Evolutionary conservation across 2,113 vertebrate genomes (phyloP).

Genomic region (Donacobius atricapilla): DNA sequence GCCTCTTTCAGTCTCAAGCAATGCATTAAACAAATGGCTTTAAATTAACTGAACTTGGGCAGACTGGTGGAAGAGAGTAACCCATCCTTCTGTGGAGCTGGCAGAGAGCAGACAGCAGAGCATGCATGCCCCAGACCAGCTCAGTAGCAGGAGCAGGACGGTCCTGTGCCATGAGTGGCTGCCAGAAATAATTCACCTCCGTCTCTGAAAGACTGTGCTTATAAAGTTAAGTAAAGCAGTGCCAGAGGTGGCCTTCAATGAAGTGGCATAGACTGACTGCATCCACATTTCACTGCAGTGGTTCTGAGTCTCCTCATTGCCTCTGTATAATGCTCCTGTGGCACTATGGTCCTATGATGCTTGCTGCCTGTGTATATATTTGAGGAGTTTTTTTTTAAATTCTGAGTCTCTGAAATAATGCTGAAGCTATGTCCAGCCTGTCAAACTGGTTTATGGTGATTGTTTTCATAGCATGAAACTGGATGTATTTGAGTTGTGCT

Average conservation of each 20-base stretch:
- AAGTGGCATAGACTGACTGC: background rate
- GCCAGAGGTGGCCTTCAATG: background rate
- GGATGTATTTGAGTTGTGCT: background rate
- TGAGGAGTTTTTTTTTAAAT: background rate
- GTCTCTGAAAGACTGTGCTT: background rate
- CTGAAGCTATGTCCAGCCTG: accelerated
- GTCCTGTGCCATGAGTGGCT: background rate
- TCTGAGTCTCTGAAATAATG: background rate
- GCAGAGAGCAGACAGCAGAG: background rate
- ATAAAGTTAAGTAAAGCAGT: background rate
- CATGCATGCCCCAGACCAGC: background rate
- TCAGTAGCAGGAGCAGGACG: background rate
- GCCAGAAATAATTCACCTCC: background rate
- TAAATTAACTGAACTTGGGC: background rate
- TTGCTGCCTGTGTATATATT: background rate
- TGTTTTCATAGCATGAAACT: background rate
- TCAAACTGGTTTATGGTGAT: background rate
- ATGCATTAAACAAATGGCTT: background rate
- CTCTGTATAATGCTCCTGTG: background rate
- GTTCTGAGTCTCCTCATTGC: background rate
- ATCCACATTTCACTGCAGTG: background rate
- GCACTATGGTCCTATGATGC: background rate
- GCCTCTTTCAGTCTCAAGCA: background rate
- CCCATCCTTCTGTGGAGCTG: background rate
- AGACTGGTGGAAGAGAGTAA: background rate